Evolutionary conservation across 2,888 invertebrate genomes (phyloP).

Genomic region (Iselma pallidipennis): DNA sequence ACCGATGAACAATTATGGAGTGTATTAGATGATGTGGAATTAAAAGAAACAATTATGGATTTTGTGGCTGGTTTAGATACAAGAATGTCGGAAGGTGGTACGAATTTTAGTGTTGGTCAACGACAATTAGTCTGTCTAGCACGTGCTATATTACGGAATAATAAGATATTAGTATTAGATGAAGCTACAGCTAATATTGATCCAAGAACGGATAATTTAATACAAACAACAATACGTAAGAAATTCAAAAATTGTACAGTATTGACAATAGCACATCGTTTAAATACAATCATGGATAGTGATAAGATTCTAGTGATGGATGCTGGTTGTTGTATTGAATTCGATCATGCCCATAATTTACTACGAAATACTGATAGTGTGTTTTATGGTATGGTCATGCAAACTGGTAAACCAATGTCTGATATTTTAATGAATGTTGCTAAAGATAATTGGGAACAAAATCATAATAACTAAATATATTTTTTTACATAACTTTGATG

Average conservation of each 20-base stretch:
- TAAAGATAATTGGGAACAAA: conserved; percentile 32
- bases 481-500: background rate
- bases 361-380: conserved; percentile 61
- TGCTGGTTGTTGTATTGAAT: conserved; percentile 75
- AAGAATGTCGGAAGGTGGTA: conserved; percentile 66
- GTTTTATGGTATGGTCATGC: conserved; percentile 67
- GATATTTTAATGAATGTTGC: conserved; percentile 68
- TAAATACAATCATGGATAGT: conserved; percentile 86
- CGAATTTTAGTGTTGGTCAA: conserved; percentile 58
- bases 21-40: conserved; percentile 79
- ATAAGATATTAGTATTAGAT: conserved; percentile 54
- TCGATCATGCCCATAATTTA: conserved; percentile 72
- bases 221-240: conserved; percentile 74
- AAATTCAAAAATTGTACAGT: conserved; percentile 80
- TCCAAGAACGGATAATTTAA: conserved; percentile 74
- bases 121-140: conserved; percentile 72
- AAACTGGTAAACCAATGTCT: conserved; percentile 71
- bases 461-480: background rate
- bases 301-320: conserved; percentile 82
- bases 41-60: conserved; percentile 64
- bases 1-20: conserved; percentile 74
- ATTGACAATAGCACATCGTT: conserved; percentile 80
- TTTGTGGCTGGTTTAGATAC: conserved; percentile 57
- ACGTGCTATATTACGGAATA: conserved; percentile 61
- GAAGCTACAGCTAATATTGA: conserved; percentile 86